phyloP scores from a whole-genome alignment of 2,888 invertebrate species.

The Hecatera dysodea region DNA sequence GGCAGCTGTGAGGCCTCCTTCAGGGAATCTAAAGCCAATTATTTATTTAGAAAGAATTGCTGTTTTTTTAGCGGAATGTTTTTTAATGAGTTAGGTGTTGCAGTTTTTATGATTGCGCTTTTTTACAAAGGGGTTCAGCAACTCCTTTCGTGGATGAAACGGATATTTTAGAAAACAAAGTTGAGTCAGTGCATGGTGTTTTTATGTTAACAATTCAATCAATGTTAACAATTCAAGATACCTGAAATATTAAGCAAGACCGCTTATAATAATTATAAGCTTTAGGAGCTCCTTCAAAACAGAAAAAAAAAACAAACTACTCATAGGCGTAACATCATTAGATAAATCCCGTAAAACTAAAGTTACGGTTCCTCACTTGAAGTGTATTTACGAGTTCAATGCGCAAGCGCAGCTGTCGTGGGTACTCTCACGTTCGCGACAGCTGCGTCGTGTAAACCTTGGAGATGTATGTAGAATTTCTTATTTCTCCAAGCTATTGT shows the following conservation, averaged over 20 bases:
- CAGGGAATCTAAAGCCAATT: slow-evolving; percentile 44
- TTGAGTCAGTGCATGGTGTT: too few relatives aligned
- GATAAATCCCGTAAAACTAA: slow-evolving; percentile 62
- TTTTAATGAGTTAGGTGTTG: slow-evolving; percentile 4
- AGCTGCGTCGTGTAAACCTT: slow-evolving; percentile 68
- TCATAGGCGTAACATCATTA: slow-evolving; percentile 40
- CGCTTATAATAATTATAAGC: too few relatives aligned
- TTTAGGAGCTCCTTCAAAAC: too few relatives aligned
- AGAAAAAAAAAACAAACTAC: slow-evolving; percentile 15
- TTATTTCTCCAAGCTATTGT: slow-evolving; percentile 51
- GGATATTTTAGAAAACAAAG: too few relatives aligned
- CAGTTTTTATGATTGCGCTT: neutral
- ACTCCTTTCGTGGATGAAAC: neutral
- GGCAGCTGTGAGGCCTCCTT: slow-evolving; percentile 5
- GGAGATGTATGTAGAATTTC: slow-evolving; percentile 48
- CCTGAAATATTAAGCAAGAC: too few relatives aligned
- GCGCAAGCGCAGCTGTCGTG: slow-evolving; percentile 78
- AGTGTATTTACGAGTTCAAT: slow-evolving; percentile 73
- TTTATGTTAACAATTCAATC: too few relatives aligned
- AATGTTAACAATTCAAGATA: too few relatives aligned
- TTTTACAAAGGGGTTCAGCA: neutral
- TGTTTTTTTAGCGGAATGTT: slow-evolving; percentile 27
- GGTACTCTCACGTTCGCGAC: slow-evolving; percentile 64
- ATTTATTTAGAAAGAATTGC: slow-evolving; percentile 39
- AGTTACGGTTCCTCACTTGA: slow-evolving; percentile 59